A percentile compares a stretch with the other conserved stretches of the same genome.
Conservation (phyloP, 2,113 vertebrate species). For the Hippocampus comes region DNA sequence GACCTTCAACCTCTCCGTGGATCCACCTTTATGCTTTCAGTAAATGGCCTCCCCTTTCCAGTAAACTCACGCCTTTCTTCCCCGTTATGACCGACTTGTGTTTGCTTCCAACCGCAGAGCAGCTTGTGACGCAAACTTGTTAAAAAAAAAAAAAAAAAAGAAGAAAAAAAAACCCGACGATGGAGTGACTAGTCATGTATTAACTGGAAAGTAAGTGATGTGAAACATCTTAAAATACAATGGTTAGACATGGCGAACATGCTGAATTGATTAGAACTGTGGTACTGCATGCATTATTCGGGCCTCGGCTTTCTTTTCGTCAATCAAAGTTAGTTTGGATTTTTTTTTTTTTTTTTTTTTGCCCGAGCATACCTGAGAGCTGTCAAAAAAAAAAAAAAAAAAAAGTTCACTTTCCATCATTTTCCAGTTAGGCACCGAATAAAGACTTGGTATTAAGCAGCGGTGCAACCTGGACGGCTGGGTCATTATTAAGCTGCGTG, state of each 20-base stretch:
- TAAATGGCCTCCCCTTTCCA: conserved; percentile 63
- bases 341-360: conserved; percentile 2
- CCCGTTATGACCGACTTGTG: conserved; percentile 63
- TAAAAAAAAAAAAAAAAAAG: conserved; percentile 20
- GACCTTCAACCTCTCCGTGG: conserved; percentile 59
- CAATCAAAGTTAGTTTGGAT: conserved; percentile 20
- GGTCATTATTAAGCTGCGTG: conserved; percentile 34
- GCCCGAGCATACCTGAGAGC: conserved; percentile 27
- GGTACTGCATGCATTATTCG: conserved; percentile 23
- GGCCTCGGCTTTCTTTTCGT: conserved; percentile 27
- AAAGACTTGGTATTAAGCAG: conserved; percentile 27
- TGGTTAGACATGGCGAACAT: conserved; percentile 51
- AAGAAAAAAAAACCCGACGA: conserved; percentile 31
- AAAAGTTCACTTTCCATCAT: conserved; percentile 31
- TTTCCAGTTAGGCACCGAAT: conserved; percentile 25
- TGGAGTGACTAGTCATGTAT: conserved; percentile 60
- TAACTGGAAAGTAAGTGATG: conserved; percentile 47
- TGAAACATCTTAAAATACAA: conserved; percentile 48
- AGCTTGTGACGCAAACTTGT: conserved; percentile 56
- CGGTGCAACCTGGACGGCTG: conserved; percentile 41
- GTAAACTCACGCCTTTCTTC: conserved; percentile 67
- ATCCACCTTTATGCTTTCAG: conserved; percentile 39
- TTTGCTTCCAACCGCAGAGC: conserved; percentile 63
- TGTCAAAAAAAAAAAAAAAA: conserved; percentile 28
- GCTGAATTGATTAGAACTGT: conserved; percentile 53